phyloP scores from a whole-genome alignment of 2,113 vertebrate genomes.

The Sebastes fasciatus region DNA sequence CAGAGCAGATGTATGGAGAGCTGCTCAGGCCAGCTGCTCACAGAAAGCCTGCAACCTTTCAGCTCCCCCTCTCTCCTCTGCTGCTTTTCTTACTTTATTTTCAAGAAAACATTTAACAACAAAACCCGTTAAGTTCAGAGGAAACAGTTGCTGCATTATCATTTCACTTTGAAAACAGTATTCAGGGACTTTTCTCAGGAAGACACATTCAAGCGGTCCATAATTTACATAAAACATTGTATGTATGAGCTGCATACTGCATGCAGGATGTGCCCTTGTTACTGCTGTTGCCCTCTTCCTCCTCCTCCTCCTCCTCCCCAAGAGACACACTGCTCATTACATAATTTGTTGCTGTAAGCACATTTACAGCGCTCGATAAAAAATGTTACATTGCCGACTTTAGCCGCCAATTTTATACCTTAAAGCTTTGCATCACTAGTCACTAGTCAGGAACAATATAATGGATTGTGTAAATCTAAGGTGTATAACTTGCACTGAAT shows the following conservation, averaged over 20 bases:
- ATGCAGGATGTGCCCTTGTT: slow-evolving; percentile 41
- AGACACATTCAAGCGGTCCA: slow-evolving; percentile 6
- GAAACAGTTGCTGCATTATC: background rate
- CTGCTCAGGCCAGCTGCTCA: slow-evolving; percentile 60
- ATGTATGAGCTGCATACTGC: slow-evolving; percentile 21
- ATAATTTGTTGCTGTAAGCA: slow-evolving; percentile 47
- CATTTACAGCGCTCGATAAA: slow-evolving; percentile 7
- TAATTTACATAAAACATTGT: slow-evolving; percentile 38
- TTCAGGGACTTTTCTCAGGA: slow-evolving; percentile 1
- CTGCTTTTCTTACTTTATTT: background rate
- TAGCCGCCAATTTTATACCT: background rate
- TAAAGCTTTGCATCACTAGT: background rate
- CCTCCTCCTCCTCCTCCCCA: slow-evolving; percentile 25
- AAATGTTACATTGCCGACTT: background rate
- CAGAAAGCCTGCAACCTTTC: slow-evolving; percentile 26
- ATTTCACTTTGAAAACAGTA: background rate
- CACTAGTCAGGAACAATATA: background rate
- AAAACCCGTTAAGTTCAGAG: background rate
- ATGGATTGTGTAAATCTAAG: background rate
- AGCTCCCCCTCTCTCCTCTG: background rate
- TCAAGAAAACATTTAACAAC: background rate
- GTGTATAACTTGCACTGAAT: too few species aligned
- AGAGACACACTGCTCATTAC: slow-evolving; percentile 45
- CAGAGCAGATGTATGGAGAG: slow-evolving; percentile 57
- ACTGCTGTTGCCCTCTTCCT: slow-evolving; percentile 26